Base-by-base conservation (phyloP, 1,140 invertebrate genomes). In the Solen grandis region DNA sequence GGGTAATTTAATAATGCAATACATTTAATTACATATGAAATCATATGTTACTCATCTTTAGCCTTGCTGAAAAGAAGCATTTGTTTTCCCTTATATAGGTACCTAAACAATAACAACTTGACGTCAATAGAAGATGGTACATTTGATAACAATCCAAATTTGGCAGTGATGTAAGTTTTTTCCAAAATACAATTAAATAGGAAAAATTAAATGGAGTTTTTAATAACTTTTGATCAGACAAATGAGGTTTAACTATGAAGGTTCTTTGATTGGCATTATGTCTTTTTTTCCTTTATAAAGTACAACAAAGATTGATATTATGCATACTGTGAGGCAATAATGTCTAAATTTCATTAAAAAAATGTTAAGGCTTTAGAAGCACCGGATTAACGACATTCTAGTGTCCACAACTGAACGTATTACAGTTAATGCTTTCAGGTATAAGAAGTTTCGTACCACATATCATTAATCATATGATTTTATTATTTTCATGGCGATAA, bases 111-210 rank as follows among this genome's bases (percentile, higher is more conserved):
- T 46, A 75, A 75, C 36, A 8, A 29, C 10, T 35, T 63, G 22
- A 35, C 25, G 14, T 52, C 0, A 19, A 3, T 75, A 16, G 36
- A 19, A 10, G 33, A 19, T 14, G 72, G 33, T 16, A 3, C 54
- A 46, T 75, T 75, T 27, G 14, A 75, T 25, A 16, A 62, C 27
- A 46, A 50, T 63, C 1, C 14, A 46, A 29, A 63, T 46, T 29
- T 75, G 22, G 19, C 25, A 31, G 5, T 46, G n/a, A 25, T 75
- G 72, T 75, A 75, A 63, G 72, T 75, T n/a, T 35, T 50, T 31
- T 60, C n/a, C 19, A 54, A 54, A 54, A 54, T 4, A 1, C n/a
- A 19, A 22, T 22, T 54, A 54, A 1, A 54, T 54, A 54, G n/a
- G 52, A 4, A 22, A 25, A 22, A 2, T 54, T 54, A 2, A 22